phyloP scores from a whole-genome alignment of 2,113 vertebrate species.

The Prochilodus magdalenae region DNA sequence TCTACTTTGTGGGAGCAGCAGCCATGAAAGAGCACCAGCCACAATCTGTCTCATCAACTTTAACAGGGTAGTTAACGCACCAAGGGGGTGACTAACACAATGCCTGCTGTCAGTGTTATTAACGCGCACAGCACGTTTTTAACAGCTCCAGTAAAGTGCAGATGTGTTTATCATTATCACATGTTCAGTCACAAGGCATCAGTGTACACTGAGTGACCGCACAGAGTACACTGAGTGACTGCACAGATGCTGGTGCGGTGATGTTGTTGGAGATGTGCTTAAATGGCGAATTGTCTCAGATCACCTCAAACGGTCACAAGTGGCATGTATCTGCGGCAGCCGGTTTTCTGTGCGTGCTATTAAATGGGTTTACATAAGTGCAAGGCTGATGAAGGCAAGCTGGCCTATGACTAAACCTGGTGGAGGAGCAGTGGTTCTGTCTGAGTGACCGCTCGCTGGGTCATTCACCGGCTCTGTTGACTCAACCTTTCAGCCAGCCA shows the following conservation, averaged over 20 bases:
- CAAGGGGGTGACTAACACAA: slow-evolving; percentile 7
- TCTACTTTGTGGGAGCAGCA: slow-evolving; percentile 1
- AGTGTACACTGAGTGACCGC: no score
- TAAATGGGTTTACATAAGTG: background rate
- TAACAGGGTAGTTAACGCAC: slow-evolving; percentile 1
- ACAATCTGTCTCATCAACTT: slow-evolving; percentile 5
- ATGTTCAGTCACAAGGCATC: background rate
- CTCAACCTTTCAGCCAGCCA: background rate
- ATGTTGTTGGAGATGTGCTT: no score
- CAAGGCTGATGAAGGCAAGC: background rate
- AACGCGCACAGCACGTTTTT: background rate
- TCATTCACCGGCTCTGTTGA: slow-evolving; percentile 16
- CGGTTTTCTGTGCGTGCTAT: background rate
- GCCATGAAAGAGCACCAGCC: slow-evolving; percentile 11
- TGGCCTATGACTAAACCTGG: background rate
- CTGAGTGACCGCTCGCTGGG: background rate
- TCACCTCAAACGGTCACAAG: background rate
- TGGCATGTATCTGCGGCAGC: background rate
- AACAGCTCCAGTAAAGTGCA: slow-evolving; percentile 1
- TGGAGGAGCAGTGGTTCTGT: background rate
- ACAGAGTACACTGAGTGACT: background rate
- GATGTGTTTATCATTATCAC: slow-evolving; percentile 16
- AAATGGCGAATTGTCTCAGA: background rate
- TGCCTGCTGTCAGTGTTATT: background rate
- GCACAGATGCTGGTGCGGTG: background rate